Base-by-base conservation (phyloP, 2,113 vertebrate species). In the Zosterops japonicus region DNA sequence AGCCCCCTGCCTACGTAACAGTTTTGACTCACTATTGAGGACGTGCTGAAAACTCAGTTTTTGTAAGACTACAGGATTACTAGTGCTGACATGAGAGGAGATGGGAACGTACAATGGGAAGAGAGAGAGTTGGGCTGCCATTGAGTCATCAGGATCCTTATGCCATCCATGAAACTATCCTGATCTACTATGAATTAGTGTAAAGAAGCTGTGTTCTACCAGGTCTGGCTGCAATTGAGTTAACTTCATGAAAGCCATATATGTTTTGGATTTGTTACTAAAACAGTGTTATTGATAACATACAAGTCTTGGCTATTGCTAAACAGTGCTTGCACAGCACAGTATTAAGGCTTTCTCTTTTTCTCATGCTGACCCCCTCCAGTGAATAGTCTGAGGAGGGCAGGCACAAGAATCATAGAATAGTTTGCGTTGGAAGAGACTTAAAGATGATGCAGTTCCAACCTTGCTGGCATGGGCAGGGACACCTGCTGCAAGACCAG, bases 351-450 rank as follows among this genome's bases (percentile, higher is more conserved):
- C 25, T 53, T 86, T 74, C 44, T 89, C 25, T 39, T 60, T 56
- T 80, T n/a, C 71, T 77, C 11, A 53, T 0, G 0, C 33, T 53
- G 27, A 5, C 2, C 15, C 14, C 11, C 8, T 49, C 24, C 35
- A 42, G n/a, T 25, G 5, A 74, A 29, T 9, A 63, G 21, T 29
- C 23, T 83, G 56, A 11, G 6, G 5, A 69, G 6, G 12, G 28
- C 61, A 8, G 29, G 53, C 1, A 3, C 46, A 53, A 53, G 61
- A 76, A 47, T 35, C 78, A 41, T 19, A 68, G 11, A 53, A 61
- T 9, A 20, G n/a, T 27, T 83, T 47, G n/a, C 17, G 5, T 68
- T 75, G 53, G 23, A 41, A 89, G 14, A 74, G 17, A 6, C 39
- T 61, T 53, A 41, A 75, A 68, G 53, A 25, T 47, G 20, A 39